These are phyloP conservation scores for Montipora efflorescens DNA, from an alignment of 64 coral and sea anemone genomes.

Conservation along the genomic window DNA sequence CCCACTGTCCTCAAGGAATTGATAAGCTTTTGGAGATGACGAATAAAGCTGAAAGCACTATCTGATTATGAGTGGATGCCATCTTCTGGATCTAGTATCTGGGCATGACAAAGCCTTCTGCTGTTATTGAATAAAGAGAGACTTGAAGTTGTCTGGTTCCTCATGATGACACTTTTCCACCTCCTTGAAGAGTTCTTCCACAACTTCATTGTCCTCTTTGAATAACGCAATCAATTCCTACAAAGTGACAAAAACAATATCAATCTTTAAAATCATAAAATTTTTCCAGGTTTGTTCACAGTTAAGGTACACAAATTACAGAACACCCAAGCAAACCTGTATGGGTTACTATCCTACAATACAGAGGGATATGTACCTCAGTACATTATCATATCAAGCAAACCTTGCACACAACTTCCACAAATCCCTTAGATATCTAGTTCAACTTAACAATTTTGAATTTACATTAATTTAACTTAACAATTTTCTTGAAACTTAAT, in stretches of 20 bases:
- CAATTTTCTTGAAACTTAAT: no score
- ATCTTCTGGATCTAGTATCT: constrained; percentile 45
- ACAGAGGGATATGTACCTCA: no score
- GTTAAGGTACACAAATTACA: neutral
- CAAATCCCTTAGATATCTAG: neutral
- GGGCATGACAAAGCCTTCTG: neutral
- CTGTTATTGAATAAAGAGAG: constrained; percentile 39
- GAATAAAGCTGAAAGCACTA: constrained; percentile 57
- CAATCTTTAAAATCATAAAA: neutral
- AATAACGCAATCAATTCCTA: neutral
- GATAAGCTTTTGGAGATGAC: constrained; percentile 46
- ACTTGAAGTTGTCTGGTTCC: constrained; percentile 49
- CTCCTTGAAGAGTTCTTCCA: constrained; percentile 2
- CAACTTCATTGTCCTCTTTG: neutral
- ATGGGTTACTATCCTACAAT: no score
- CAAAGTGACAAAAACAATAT: neutral
- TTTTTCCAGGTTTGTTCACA: neutral
- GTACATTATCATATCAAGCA: constrained; percentile 1
- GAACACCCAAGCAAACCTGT: no score
- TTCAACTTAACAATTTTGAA: neutral
- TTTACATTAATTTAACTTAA: no score
- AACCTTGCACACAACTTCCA: neutral
- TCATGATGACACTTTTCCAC: neutral
- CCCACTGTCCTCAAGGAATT: constrained; percentile 49
- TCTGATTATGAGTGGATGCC: constrained; percentile 52